Conservation (phyloP, 2,888 invertebrate genomes). For the Cosmopolites sordidus region DNA sequence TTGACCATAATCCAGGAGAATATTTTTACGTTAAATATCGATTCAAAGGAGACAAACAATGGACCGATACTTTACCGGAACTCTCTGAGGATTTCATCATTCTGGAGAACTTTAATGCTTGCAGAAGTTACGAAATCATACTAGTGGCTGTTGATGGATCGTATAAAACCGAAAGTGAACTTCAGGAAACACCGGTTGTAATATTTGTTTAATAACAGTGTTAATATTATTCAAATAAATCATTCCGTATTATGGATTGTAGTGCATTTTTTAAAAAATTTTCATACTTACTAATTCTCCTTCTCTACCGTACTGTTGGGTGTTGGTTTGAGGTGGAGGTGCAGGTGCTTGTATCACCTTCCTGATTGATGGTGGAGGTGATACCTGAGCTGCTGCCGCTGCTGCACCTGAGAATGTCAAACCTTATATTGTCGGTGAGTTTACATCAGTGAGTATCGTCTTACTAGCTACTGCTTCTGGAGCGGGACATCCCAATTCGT, state of each 20-base stretch:
- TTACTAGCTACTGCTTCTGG: slow-evolving; percentile 2
- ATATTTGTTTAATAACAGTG: slow-evolving; percentile 27
- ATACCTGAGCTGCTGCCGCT: background rate
- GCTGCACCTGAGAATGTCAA: background rate
- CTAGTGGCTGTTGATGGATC: slow-evolving; percentile 39
- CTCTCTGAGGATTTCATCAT: slow-evolving; percentile 36
- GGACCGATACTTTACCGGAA: slow-evolving; percentile 34
- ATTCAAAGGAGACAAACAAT: slow-evolving; percentile 35
- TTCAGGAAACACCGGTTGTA: slow-evolving; percentile 35
- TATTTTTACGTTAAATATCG: slow-evolving; percentile 40
- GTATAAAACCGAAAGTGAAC: slow-evolving; percentile 37
- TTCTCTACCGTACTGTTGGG: slow-evolving; percentile 19
- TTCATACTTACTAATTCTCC: slow-evolving; percentile 23
- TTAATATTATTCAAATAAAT: too few species aligned
- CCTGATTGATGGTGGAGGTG: slow-evolving; percentile 4
- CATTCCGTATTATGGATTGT: too few species aligned
- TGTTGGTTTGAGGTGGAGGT: slow-evolving; percentile 3
- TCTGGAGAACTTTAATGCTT: slow-evolving; percentile 38
- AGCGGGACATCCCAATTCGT: slow-evolving; percentile 55
- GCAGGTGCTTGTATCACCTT: background rate
- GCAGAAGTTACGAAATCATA: slow-evolving; percentile 39
- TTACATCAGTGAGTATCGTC: too few species aligned
- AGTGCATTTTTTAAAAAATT: background rate
- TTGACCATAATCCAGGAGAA: slow-evolving; percentile 39
- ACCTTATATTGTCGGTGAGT: too few species aligned